Evolutionary conservation across 2,888 invertebrate genomes (phyloP).

Genomic region (Chalcis sispes): DNA sequence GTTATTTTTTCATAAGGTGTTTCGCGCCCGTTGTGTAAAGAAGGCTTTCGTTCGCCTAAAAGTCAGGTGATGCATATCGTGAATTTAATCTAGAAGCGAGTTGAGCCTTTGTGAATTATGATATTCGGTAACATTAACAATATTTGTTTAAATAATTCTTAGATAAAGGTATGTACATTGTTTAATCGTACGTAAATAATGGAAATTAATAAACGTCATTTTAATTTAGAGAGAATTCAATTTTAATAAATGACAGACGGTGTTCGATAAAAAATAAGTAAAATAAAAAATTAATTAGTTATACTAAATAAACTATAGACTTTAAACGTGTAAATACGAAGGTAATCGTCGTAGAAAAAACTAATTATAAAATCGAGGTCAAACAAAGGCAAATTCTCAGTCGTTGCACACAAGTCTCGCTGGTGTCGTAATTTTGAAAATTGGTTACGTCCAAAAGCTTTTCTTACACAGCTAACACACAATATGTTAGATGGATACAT

Average conservation of each 20-base stretch:
- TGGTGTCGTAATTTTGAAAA: constrained; percentile 40
- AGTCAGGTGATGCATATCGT: too few relatives aligned
- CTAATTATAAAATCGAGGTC: constrained; percentile 51
- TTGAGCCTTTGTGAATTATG: too few relatives aligned
- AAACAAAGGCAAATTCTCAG: constrained; percentile 8
- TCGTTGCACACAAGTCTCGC: neutral
- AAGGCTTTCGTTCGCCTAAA: too few relatives aligned
- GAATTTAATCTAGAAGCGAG: too few relatives aligned
- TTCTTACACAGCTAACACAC: neutral
- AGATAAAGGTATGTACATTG: too few relatives aligned
- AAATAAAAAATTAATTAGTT: constrained; percentile 38
- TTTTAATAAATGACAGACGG: neutral
- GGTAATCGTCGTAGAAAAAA: constrained; percentile 32
- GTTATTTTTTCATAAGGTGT: neutral
- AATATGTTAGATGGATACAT: too few relatives aligned
- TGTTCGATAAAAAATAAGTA: neutral
- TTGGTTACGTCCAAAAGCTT: constrained; percentile 20
- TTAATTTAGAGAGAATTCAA: too few relatives aligned
- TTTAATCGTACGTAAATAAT: too few relatives aligned
- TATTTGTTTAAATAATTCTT: too few relatives aligned
- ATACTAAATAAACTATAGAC: neutral
- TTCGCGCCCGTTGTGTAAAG: neutral
- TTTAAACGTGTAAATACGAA: neutral
- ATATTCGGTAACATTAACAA: too few relatives aligned
- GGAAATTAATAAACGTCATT: too few relatives aligned